Conservation (phyloP, 1,140 invertebrate genomes). For the Trichonephila clavata region DNA sequence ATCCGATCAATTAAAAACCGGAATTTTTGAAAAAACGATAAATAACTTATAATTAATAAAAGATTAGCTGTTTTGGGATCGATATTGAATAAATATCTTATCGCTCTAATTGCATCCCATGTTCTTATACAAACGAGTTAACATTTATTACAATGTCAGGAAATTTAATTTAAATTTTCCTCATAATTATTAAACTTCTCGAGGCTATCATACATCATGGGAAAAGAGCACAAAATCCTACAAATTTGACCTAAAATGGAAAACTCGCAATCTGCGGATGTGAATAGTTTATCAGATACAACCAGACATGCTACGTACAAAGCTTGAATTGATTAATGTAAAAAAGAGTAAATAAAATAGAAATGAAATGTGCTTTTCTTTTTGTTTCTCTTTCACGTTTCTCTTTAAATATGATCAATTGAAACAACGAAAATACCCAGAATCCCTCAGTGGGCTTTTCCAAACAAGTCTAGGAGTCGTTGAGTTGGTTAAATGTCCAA, state of each 20-base stretch:
- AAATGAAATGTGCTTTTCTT: not conserved
- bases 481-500: not conserved
- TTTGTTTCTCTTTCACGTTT: not conserved
- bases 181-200: too few species aligned
- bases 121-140: too few species aligned
- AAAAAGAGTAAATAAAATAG: not conserved
- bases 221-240: too few species aligned
- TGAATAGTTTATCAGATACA: not conserved
- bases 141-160: too few species aligned
- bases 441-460: not conserved
- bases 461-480: not conserved
- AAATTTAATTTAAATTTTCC: too few species aligned
- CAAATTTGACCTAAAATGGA: not conserved
- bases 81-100: too few species aligned
- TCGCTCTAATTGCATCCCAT: too few species aligned
- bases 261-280: not conserved
- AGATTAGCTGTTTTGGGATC: too few species aligned
- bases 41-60: too few species aligned
- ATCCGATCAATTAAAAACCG: too few species aligned
- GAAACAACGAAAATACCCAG: not conserved
- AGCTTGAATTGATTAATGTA: constrained; percentile 18
- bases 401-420: constrained; percentile 1
- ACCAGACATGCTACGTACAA: not conserved
- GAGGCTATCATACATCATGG: too few species aligned
- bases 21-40: too few species aligned